Evolutionary conservation across 2,888 invertebrate genomes (phyloP), one percentile per base, ranked within the genome.

Genomic region (Eilema caniola): DNA sequence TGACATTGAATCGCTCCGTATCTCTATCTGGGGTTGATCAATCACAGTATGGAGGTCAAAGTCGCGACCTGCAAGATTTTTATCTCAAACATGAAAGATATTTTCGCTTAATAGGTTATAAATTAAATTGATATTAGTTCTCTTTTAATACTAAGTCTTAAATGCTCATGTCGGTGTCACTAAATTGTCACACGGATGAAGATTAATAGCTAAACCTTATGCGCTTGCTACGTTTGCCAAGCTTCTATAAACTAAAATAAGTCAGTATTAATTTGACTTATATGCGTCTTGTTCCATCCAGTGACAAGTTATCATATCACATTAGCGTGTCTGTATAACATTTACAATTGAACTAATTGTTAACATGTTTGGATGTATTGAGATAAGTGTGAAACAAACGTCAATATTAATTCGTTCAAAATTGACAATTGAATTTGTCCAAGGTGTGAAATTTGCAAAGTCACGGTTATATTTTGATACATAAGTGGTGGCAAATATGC

Each of bases 1-100:
- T 89, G 89, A 88, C 88, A 89, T 89, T 90, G 88, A 83, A 77
- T 83, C 83, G 67, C 75, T 77, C 81, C 83, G 84, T 83, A 83
- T 82, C 85, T 83, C 82, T 81, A 81, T 82, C 83, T 79, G 83
- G 85, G 85, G 81, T 83, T 84, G 81, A 87, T 88, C 85, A 83
- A 84, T 82, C 83, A 82, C 72, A 69, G 76, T 73, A 80, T 76
- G 72, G 83, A 85, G 86, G 83, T 86, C 88, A 89, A 86, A 86
- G 86, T 81, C 86, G 83, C 80, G 87, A 86, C 89, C 90, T 86
- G 86, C 83, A 71, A 61, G 76, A 70, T 76, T 83, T 82, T 83
- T 78, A 78, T 80, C 76, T 77, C 61, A 74, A 73, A 73, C 72
- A 73, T 67, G 70, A 80, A 77, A 77, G 72, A 67, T 80, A 77